These are phyloP conservation scores for Gymnothorax reevesii DNA, from an alignment of 2,797 vertebrate genomes.

Conservation along the genomic window DNA sequence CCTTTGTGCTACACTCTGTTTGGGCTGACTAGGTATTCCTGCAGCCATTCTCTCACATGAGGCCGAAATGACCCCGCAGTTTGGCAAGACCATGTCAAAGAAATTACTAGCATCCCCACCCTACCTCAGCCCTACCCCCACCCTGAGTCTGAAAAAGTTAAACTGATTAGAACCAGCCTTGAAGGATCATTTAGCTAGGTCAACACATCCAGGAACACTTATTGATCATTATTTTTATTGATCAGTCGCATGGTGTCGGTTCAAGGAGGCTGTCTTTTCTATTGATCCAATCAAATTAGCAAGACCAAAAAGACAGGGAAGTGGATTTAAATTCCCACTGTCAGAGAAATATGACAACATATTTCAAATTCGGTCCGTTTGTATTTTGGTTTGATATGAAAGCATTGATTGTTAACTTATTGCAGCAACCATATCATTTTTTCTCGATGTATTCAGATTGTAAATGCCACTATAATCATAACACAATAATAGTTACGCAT, in stretches of 20 bases:
- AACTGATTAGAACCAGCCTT: conserved; percentile 74
- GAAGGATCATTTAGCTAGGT: conserved; percentile 62
- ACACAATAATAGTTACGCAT: no score
- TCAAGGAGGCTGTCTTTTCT: conserved; percentile 61
- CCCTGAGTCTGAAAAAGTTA: conserved; percentile 63
- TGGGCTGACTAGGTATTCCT: not conserved
- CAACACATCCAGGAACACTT: conserved; percentile 67
- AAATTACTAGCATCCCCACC: conserved; percentile 55
- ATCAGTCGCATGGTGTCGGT: conserved; percentile 59
- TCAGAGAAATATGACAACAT: conserved; percentile 64
- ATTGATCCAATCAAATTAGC: conserved; percentile 73
- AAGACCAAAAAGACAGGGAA: conserved; percentile 72
- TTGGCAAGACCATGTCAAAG: conserved; percentile 40
- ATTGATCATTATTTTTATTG: conserved; percentile 76
- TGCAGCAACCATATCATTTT: no score
- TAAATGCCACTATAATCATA: not conserved
- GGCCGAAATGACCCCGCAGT: conserved; percentile 27
- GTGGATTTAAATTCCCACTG: conserved; percentile 68
- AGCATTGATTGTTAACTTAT: conserved; percentile 6
- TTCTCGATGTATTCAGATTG: not conserved
- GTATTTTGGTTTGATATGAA: conserved; percentile 60
- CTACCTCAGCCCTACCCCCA: conserved; percentile 48
- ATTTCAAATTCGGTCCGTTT: conserved; percentile 54
- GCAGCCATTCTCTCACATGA: not conserved
- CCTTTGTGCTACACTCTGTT: not conserved